Base-by-base conservation (phyloP, 1,140 invertebrate genomes). In the Diachasmimorpha longicaudata region DNA sequence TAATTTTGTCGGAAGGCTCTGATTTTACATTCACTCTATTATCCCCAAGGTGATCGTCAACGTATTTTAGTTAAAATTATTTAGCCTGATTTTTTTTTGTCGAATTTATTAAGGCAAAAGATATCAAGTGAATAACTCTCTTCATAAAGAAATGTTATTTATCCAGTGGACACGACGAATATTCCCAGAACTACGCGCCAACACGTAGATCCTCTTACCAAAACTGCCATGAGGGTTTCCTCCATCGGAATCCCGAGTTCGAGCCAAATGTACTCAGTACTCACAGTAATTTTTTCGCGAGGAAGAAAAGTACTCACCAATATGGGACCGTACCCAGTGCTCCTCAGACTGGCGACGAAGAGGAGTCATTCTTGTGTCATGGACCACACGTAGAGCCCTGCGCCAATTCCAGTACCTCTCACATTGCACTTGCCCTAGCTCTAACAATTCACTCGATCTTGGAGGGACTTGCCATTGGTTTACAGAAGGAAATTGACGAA, bases 401-500 rank as follows among this genome's bases (percentile, higher is more conserved):
- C 77, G 85, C 84, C 23, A 87, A 86, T 25, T 89, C 89, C 55
- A 90, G 58, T 8, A 91, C 91, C 0, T 90, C 91, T 1, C 88
- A 90, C 0, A 78, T 93, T 11, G 93, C 93, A 0, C 85, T 94
- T 19, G 82, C 95, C 39, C 83, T 93, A 8, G 95, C 95, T 0
- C 86, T 96, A 8, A 93, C 94, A 4, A 87, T 96, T 46, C 95
- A 96, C 81, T 93, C 94, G 14, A 84, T 95, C 3, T 90, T 97
- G 25, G 96, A 97, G 88, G 95, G 96, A 46, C 84, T 97, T 37
- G 95, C 95, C 0, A 94, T 97, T 81, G 96, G 96, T 0, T 86
- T 97, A 37, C 92, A 94, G 81, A 91, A 74, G 67, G 66, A 68
- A 74, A 72, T 31, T 55, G 72, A 79, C 74, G 77, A 79, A 79